Evolutionary conservation across 2,797 vertebrate genomes (phyloP), one percentile per base, ranked within the genome.

Genomic region (Ambastaia sidthimunki): DNA sequence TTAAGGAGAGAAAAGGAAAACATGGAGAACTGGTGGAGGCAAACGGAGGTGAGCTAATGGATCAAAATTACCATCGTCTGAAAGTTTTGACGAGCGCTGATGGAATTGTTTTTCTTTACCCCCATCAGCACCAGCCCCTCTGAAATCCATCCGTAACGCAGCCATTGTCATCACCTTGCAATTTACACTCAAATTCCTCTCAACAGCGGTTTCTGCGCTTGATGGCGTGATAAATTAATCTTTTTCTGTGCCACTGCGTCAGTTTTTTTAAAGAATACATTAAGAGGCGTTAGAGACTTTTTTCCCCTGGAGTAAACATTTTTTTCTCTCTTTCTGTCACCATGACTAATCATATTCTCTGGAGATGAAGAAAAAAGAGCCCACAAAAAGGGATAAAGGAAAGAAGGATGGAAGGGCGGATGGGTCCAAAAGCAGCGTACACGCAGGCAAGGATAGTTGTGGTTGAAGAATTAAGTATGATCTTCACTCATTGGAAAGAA

Each of bases 201-300:
- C 90, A 87, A 90, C 91, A 90, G 91, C 92, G 90, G 90, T 94
- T 94, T 92, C 92, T 93, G 92, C 94, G 94, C 92, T 93, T 94
- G 93, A 94, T 94, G 93, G 92, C 91, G 92, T 95, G 93, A 95
- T 94, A 94, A 95, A 94, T 94, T 93, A 94, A 94, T 94, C 89
- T 94, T 94, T 93, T 94, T 94, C 93, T 88, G 71, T 92, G 91
- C 93, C 92, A 92, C 90, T 92, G 93, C 93, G 85, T 93, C 92
- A 84, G 93, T 93, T 94, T 91, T 93, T 94, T 94, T 93, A 93
- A 93, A 93, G 92, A 94, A 94, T 93, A 93, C 93, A 94, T 94
- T 93, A 94, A 92, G 90, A 92, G 90, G 88, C 86, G 88, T 93
- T 90, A 89, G 90, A 90, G 87, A 89, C 85, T 55, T 84, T 80